phyloP scores from a whole-genome alignment of 2,797 vertebrate species.

The Spheniscus humboldti region DNA sequence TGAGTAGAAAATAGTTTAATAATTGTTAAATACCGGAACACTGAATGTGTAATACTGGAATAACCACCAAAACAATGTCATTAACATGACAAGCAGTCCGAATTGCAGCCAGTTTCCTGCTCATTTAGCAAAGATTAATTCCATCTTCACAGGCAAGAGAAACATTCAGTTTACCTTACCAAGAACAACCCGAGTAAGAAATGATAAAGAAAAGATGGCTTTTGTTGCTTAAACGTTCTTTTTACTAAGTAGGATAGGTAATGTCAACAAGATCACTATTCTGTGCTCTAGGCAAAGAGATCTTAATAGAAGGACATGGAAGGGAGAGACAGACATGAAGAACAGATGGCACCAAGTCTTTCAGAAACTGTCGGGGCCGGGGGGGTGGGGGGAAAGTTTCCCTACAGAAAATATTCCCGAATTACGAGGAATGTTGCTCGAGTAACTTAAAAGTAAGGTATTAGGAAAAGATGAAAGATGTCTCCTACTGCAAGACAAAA shows the following conservation, averaged over 20 bases:
- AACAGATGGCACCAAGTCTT: not conserved
- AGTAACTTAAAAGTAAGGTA: not conserved
- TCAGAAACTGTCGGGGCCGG: not conserved
- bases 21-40: conserved; percentile 11
- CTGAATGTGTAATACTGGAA: not conserved
- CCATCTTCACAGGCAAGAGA: not conserved
- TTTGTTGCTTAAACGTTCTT: not conserved
- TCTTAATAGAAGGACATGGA: not conserved
- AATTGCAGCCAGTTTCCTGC: conserved; percentile 42
- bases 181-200: not conserved
- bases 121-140: conserved; percentile 44
- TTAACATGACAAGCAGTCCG: not conserved
- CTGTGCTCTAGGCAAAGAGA: not conserved
- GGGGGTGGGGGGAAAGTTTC: not conserved
- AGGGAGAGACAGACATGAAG: not conserved
- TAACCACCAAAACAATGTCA: conserved; percentile 31
- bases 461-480: not conserved
- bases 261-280: not conserved
- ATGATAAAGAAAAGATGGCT: not conserved
- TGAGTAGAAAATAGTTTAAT: not conserved
- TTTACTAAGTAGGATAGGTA: not conserved
- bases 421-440: not conserved
- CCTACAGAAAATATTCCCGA: not conserved
- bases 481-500: not conserved
- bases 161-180: conserved; percentile 2